phyloP scores from a whole-genome alignment of 2,888 invertebrate genomes.

The Pterostichus niger region DNA sequence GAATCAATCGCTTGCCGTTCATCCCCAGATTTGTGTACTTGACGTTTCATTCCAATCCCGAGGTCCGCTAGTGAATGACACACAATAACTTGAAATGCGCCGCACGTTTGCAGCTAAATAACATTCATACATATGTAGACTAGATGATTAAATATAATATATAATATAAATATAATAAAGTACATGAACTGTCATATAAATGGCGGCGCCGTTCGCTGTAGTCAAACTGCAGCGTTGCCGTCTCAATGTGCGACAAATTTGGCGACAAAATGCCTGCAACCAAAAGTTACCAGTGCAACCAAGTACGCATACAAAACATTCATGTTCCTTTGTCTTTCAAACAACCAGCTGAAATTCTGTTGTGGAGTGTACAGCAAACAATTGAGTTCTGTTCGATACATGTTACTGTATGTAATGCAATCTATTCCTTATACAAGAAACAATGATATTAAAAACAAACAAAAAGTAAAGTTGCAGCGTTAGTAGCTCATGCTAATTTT shows the following conservation, averaged over 20 bases:
- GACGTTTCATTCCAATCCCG: constrained; percentile 47
- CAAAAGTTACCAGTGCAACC: constrained; percentile 77
- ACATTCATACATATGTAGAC: constrained; percentile 67
- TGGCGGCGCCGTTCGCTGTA: constrained; percentile 41
- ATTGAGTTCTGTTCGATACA: constrained; percentile 62
- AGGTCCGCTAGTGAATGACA: constrained; percentile 50
- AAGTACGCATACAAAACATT: constrained; percentile 76
- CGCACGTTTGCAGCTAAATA: constrained; percentile 66
- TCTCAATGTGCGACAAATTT: constrained; percentile 64
- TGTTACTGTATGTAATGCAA: constrained; percentile 55
- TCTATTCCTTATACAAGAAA: constrained; percentile 7
- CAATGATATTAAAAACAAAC: not conserved
- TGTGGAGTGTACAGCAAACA: constrained; percentile 59
- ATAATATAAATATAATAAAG: constrained; percentile 63
- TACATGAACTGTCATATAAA: constrained; percentile 65
- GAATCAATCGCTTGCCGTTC: constrained; percentile 49
- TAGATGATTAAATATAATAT: constrained; percentile 67
- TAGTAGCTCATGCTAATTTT: constrained; percentile 8
- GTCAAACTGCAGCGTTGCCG: constrained; percentile 55
- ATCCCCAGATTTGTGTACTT: constrained; percentile 46
- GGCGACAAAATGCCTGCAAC: constrained; percentile 69
- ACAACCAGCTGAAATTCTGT: constrained; percentile 60
- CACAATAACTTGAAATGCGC: constrained; percentile 64
- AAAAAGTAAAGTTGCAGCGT: not conserved
- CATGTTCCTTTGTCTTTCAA: constrained; percentile 74